Percentiles rank a stretch among this genome's conserved stretches.
Conservation (phyloP, 53 echinoderm and acorn worm genomes). For the Astropecten irregularis region DNA sequence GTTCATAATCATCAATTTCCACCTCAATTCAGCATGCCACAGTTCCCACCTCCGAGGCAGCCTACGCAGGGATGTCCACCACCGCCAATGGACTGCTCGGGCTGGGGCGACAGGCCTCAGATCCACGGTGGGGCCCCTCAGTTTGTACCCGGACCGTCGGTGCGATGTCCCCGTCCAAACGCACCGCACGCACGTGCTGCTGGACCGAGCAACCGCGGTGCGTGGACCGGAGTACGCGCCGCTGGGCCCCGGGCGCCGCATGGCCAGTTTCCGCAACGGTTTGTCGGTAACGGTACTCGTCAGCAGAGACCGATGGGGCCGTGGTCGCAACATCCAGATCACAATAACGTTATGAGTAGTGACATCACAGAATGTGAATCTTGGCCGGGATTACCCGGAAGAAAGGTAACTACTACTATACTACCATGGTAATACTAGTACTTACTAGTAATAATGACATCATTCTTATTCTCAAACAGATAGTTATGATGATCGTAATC, state of each 20-base stretch:
- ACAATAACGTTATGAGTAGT: background rate
- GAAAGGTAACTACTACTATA: no score
- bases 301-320: background rate
- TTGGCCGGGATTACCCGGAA: conserved; percentile 15
- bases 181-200: background rate
- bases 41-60: background rate
- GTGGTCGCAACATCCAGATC: background rate
- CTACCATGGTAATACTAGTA: no score
- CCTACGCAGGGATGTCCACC: background rate
- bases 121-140: background rate
- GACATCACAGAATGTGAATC: conserved; percentile 21
- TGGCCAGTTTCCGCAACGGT: background rate
- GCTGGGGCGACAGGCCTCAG: conserved; percentile 7
- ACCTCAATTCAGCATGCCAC: background rate
- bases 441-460: no score
- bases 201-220: background rate
- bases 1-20: conserved; percentile 16
- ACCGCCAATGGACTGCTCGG: background rate
- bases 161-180: background rate
- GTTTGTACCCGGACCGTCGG: conserved; percentile 7
- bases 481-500: no score
- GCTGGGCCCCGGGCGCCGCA: background rate
- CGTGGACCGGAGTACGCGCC: background rate
- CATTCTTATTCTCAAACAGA: no score
- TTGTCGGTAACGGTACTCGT: background rate